Conservation (phyloP, 2,888 invertebrate genomes). For the Synergus gifuensis region DNA sequence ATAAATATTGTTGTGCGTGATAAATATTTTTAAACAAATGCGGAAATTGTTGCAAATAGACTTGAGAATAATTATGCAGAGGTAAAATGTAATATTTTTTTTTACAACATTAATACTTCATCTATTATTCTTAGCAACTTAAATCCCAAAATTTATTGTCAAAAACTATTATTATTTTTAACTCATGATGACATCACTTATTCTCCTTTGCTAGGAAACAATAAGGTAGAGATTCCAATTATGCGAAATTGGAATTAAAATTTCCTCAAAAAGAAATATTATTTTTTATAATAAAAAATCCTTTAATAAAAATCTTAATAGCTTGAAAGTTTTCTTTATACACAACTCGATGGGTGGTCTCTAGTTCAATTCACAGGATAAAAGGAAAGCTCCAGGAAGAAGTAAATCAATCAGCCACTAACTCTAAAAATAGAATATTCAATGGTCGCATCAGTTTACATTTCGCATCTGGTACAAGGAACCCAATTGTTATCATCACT, state of each 20-base stretch:
- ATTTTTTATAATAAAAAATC: too few species aligned
- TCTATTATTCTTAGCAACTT: not conserved
- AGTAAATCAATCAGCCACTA: not conserved
- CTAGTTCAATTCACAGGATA: not conserved
- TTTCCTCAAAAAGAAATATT: too few species aligned
- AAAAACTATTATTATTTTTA: not conserved
- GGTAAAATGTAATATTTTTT: not conserved
- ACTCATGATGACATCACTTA: not conserved
- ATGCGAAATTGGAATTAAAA: too few species aligned
- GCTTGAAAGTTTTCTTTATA: not conserved
- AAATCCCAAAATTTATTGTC: not conserved
- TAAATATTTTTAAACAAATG: not conserved
- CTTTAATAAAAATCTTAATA: too few species aligned
- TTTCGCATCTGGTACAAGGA: constrained; percentile 2
- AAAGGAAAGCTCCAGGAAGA: not conserved
- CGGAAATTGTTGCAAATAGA: constrained; percentile 6
- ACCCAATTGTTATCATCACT: not conserved
- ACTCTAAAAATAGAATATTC: not conserved
- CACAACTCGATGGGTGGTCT: not conserved
- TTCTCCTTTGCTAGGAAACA: not conserved
- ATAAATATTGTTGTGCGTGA: constrained; percentile 20
- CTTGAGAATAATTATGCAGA: not conserved
- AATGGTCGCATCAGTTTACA: constrained; percentile 8
- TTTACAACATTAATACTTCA: not conserved
- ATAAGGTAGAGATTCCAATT: too few species aligned